These are phyloP conservation scores for Chrysina gloriosa DNA, from an alignment of 2,888 invertebrate species.

Conservation along the genomic window DNA sequence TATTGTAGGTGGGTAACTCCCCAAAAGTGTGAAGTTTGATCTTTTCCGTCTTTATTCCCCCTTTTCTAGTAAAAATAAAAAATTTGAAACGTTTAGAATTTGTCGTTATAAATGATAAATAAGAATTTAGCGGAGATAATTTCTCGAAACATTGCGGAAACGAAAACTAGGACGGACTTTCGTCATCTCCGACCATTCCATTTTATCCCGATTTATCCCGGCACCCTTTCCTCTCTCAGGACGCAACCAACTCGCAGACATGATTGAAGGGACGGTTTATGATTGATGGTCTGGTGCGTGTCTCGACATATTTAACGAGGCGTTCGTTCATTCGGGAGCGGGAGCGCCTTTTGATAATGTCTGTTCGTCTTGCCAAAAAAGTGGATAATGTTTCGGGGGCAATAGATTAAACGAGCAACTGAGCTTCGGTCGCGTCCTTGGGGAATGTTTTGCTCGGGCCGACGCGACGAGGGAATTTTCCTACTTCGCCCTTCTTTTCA, in stretches of 20 bases:
- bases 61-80: no score
- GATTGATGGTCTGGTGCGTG: slow-evolving; percentile 32
- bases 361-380: slow-evolving; percentile 14
- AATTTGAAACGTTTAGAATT: no score
- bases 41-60: no score
- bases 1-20: neutral
- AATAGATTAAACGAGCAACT: slow-evolving; percentile 8
- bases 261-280: slow-evolving; percentile 30
- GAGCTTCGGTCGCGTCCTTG: neutral
- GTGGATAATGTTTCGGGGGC: neutral
- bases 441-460: neutral
- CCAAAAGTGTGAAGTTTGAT: neutral
- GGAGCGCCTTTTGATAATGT: slow-evolving; percentile 27
- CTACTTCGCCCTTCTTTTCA: neutral
- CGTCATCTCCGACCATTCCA: neutral
- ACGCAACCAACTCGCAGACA: neutral
- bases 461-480: neutral
- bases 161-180: no score
- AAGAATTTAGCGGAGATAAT: no score
- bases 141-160: no score
- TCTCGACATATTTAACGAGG: slow-evolving; percentile 36
- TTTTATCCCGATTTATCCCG: no score
- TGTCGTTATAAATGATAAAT: no score
- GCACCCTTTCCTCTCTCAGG: no score
- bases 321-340: slow-evolving; percentile 5